Conservation (phyloP, 2,113 vertebrate species). For the Phylloscopus trochilus region DNA sequence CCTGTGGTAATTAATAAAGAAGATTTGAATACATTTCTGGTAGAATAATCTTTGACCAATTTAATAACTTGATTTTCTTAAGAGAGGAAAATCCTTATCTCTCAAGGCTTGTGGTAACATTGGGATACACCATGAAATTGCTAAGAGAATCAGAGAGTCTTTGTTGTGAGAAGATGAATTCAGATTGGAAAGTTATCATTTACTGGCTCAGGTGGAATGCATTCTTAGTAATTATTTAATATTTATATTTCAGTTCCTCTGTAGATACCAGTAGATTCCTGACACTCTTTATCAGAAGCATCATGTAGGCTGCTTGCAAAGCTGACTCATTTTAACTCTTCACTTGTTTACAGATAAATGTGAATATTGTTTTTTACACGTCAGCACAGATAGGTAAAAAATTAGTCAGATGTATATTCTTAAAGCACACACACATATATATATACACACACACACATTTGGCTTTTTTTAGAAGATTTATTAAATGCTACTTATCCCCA, state of each 20-base stretch:
- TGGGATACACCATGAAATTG: conserved; percentile 38
- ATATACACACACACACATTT: not conserved
- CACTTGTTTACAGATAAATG: not conserved
- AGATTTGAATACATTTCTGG: conserved; percentile 57
- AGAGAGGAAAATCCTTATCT: conserved; percentile 64
- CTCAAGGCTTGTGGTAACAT: conserved; percentile 28
- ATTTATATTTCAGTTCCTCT: not conserved
- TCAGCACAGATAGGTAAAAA: not conserved
- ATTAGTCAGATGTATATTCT: not conserved
- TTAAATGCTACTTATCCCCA: conserved; percentile 6
- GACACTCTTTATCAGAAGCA: not conserved
- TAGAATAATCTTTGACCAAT: conserved; percentile 61
- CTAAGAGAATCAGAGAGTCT: conserved; percentile 13
- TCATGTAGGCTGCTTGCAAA: not conserved
- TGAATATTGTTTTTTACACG: not conserved
- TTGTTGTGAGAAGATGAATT: conserved; percentile 16
- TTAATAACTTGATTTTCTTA: conserved; percentile 65
- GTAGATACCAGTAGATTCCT: not conserved
- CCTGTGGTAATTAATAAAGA: conserved; percentile 62
- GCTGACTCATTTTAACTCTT: not conserved
- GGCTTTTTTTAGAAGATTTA: not conserved
- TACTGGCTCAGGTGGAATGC: not conserved
- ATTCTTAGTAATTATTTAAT: conserved; percentile 11
- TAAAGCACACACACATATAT: not conserved
- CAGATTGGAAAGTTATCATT: conserved; percentile 3